Evolutionary conservation across 2,888 invertebrate genomes (phyloP).

Genomic region (Hydraecia micacea): DNA sequence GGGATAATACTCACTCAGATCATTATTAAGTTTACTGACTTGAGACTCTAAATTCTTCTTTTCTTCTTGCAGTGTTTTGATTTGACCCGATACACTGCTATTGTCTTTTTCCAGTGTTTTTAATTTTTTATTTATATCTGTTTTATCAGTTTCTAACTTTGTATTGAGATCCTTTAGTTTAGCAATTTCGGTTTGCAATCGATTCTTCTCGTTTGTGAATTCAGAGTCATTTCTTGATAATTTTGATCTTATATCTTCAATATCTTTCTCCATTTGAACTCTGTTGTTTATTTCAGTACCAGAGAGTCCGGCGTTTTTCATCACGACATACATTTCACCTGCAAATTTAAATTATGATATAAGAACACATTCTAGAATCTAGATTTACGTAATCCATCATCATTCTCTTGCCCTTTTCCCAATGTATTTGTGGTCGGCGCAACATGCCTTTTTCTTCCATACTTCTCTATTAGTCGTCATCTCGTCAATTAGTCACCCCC

Average conservation of each 20-base stretch:
- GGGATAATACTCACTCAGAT: slow-evolving; percentile 89
- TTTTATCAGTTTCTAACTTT: slow-evolving; percentile 86
- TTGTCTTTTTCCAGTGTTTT: slow-evolving; percentile 83
- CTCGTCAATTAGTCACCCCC: background rate
- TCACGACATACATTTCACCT: slow-evolving; percentile 91
- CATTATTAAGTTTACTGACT: slow-evolving; percentile 90
- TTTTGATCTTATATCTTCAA: slow-evolving; percentile 89
- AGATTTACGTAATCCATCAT: background rate
- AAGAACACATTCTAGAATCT: background rate
- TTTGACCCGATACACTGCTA: slow-evolving; percentile 81
- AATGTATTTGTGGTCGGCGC: too few species aligned
- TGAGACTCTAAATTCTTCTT: slow-evolving; percentile 91
- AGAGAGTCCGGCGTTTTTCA: slow-evolving; percentile 91
- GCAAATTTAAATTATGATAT: slow-evolving; percentile 36
- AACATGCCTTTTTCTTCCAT: too few species aligned
- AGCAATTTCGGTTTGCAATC: slow-evolving; percentile 86
- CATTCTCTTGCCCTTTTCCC: background rate
- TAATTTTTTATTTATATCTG: slow-evolving; percentile 77
- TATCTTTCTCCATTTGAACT: slow-evolving; percentile 86
- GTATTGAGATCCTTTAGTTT: slow-evolving; percentile 88
- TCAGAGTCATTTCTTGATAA: slow-evolving; percentile 87
- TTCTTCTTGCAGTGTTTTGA: slow-evolving; percentile 91
- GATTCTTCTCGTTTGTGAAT: slow-evolving; percentile 88
- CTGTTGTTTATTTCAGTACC: slow-evolving; percentile 87
- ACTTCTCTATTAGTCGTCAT: background rate